Percentiles rank a stretch among this genome's conserved stretches.
These are phyloP conservation scores for Proisotoma minuta DNA, from an alignment of 2,888 invertebrate genomes.

Conservation along the genomic window DNA sequence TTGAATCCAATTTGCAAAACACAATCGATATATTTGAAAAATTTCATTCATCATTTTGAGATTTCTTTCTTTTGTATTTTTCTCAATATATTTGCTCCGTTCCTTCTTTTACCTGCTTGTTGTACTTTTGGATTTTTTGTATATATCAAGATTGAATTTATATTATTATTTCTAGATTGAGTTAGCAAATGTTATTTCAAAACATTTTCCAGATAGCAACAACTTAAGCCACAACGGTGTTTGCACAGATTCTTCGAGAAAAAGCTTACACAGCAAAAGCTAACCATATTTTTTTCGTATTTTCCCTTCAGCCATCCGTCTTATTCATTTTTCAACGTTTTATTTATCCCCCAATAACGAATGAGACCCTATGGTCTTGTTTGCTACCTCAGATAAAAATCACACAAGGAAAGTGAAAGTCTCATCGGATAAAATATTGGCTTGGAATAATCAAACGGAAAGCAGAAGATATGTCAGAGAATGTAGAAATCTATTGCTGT, in stretches of 20 bases:
- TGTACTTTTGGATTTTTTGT: too few species aligned
- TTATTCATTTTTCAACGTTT: conserved; percentile 4
- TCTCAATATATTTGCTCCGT: background rate
- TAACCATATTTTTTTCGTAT: background rate
- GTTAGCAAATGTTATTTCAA: too few species aligned
- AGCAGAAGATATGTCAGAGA: too few species aligned
- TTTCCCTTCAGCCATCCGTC: background rate
- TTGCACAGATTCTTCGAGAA: background rate
- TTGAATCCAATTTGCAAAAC: conserved; percentile 2
- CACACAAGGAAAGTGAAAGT: background rate
- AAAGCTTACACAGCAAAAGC: background rate
- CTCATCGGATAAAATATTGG: conserved; percentile 2
- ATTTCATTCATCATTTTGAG: background rate
- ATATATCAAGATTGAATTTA: too few species aligned
- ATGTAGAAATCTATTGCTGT: too few species aligned
- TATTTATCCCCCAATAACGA: conserved; percentile 9
- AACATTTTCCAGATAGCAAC: too few species aligned
- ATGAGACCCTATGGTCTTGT: conserved; percentile 8
- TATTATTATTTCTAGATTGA: too few species aligned
- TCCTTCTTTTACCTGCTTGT: too few species aligned
- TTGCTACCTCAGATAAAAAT: background rate
- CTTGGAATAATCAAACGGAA: background rate
- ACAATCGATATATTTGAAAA: background rate
- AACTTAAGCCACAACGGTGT: too few species aligned
- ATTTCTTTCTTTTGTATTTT: background rate